phyloP scores from a whole-genome alignment of 1,140 invertebrate species.

The Drosophila nigrodunni region DNA sequence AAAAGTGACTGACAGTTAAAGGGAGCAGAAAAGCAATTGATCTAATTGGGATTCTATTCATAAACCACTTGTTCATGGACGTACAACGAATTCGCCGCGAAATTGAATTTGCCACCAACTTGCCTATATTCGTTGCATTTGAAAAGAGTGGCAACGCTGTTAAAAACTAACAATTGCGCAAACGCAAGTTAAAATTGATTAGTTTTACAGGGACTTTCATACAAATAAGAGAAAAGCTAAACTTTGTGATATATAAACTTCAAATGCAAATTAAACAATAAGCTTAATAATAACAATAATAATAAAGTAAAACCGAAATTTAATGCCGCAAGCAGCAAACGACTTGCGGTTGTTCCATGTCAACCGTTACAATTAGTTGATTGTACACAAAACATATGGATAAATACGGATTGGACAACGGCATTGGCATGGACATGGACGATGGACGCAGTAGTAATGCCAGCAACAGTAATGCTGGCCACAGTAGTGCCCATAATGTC shows the following conservation, averaged over 20 bases:
- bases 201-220: constrained; percentile 13
- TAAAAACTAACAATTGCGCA: constrained; percentile 21
- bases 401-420: constrained; percentile 16
- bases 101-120: no score
- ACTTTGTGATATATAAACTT: constrained; percentile 21
- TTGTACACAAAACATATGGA: constrained; percentile 33
- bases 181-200: constrained; percentile 48
- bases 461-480: constrained; percentile 40
- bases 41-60: no score
- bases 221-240: background rate
- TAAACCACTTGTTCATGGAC: no score
- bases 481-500: constrained; percentile 61
- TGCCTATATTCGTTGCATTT: background rate
- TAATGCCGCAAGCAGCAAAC: constrained; percentile 1
- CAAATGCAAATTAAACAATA: background rate
- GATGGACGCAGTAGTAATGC: constrained; percentile 33
- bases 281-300: background rate
- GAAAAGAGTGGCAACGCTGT: constrained; percentile 1
- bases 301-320: background rate
- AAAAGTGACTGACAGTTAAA: no score
- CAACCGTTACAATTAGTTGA: background rate
- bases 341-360: constrained; percentile 10
- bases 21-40: no score
- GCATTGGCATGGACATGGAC: constrained; percentile 34
- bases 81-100: background rate